These are phyloP conservation scores for Nerophis lumbriciformis DNA, from an alignment of 2,113 vertebrate genomes.

Conservation along the genomic window DNA sequence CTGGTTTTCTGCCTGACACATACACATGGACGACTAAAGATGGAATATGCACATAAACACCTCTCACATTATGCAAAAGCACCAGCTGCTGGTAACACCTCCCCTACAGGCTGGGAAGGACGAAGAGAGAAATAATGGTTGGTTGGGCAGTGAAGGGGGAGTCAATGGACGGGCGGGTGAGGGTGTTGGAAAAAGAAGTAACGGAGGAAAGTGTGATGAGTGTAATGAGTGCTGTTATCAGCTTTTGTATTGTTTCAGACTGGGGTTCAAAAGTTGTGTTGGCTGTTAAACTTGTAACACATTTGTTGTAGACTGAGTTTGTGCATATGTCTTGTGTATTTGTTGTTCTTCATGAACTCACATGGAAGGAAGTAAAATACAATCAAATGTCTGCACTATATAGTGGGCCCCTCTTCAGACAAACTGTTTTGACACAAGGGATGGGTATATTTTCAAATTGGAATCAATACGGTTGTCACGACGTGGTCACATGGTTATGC, in stretches of 20 bases:
- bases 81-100: constrained; percentile 77
- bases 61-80: constrained; percentile 74
- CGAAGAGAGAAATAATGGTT: constrained; percentile 44
- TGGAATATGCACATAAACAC: constrained; percentile 62
- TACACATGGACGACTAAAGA: constrained; percentile 16
- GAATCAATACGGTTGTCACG: too few species aligned
- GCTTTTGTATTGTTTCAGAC: constrained; percentile 35
- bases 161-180: constrained; percentile 41
- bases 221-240: constrained; percentile 35
- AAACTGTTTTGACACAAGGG: too few species aligned
- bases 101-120: constrained; percentile 67
- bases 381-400: neutral
- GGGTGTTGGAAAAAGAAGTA: constrained; percentile 26
- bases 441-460: too few species aligned
- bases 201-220: constrained; percentile 17
- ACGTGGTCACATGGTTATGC: too few species aligned
- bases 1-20: constrained; percentile 33
- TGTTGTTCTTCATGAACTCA: neutral
- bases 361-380: neutral
- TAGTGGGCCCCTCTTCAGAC: neutral
- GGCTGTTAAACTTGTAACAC: constrained; percentile 5
- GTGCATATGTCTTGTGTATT: neutral
- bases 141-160: constrained; percentile 15
- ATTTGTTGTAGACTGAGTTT: too few species aligned
- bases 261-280: constrained; percentile 23